These are phyloP conservation scores for Halichoerus grypus DNA, from an alignment of 2,113 vertebrate genomes.

Conservation along the genomic window DNA sequence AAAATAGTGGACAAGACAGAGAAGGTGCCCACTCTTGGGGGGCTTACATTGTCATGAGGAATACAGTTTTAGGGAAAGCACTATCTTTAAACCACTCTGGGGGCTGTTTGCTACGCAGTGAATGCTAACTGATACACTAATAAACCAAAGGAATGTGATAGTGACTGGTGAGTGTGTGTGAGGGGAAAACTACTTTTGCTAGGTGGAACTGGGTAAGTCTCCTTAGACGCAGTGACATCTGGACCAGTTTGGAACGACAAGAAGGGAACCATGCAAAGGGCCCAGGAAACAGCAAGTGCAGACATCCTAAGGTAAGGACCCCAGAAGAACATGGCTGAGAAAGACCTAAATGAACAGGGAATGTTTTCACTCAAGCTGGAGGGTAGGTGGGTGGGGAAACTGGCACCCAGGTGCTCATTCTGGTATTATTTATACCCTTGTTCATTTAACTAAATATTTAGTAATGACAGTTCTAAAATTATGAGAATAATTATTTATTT, in stretches of 20 bases:
- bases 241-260: neutral
- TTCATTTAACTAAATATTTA: neutral
- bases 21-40: neutral
- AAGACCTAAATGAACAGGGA: neutral
- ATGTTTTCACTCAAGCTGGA: neutral
- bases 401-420: neutral
- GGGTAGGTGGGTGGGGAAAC: neutral
- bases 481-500: neutral
- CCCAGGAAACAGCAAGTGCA: neutral
- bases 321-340: neutral
- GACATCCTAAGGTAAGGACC: neutral
- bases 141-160: neutral
- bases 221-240: neutral
- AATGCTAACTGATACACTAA: neutral
- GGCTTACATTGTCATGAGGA: fast-evolving
- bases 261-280: neutral
- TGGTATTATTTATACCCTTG: neutral
- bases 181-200: neutral
- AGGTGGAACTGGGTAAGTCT: neutral
- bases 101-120: neutral
- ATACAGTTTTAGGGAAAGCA: neutral
- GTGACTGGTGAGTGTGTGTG: neutral
- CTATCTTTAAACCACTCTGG: neutral
- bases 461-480: neutral
- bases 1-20: neutral